phyloP scores from a whole-genome alignment of 2,113 vertebrate genomes.

The Bubo blakistoni region DNA sequence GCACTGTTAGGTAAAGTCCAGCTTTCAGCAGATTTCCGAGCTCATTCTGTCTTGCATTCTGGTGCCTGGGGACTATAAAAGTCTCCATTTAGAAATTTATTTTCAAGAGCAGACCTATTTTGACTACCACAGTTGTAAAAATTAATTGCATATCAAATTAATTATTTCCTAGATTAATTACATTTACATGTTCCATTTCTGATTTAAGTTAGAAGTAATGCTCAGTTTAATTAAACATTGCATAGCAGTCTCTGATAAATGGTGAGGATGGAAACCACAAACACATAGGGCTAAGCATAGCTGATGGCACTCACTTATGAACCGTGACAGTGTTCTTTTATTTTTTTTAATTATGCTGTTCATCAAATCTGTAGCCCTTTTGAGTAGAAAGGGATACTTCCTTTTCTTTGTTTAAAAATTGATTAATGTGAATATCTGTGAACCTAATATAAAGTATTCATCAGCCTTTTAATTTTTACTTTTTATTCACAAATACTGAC shows the following conservation, averaged over 20 bases:
- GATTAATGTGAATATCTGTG: not conserved
- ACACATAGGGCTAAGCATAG: not conserved
- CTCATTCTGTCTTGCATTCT: not conserved
- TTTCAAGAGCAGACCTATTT: not conserved
- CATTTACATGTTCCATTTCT: not conserved
- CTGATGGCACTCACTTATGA: not conserved
- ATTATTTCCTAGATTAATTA: slow-evolving; percentile 36
- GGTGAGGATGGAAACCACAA: not conserved
- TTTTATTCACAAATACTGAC: slow-evolving; percentile 53
- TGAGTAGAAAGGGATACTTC: not conserved
- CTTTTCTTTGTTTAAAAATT: not conserved
- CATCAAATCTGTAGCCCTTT: not conserved
- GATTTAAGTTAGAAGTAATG: not conserved
- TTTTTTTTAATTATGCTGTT: not conserved
- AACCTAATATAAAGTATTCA: not conserved
- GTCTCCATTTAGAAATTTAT: not conserved
- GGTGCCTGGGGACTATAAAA: not conserved
- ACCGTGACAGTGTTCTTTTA: not conserved
- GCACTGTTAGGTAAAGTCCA: not conserved
- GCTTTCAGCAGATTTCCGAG: not conserved
- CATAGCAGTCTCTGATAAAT: not conserved
- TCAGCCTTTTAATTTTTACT: not conserved
- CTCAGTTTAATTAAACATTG: slow-evolving; percentile 12
- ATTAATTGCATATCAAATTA: not conserved
- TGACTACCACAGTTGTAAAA: not conserved